Base-by-base conservation (phyloP, 1,140 invertebrate species). In the Tachypleus tridentatus region DNA sequence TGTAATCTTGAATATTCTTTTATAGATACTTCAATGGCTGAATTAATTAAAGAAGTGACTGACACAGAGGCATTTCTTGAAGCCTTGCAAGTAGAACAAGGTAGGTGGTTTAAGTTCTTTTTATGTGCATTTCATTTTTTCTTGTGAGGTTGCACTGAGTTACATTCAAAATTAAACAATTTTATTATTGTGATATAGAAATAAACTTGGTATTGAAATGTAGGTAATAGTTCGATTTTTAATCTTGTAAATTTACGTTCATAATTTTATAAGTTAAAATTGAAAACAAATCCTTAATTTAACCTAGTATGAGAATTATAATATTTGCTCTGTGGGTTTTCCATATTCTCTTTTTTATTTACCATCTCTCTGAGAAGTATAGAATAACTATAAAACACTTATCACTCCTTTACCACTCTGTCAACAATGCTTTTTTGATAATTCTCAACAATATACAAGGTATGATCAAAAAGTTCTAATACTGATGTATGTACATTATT, bases 1-100 rank as follows among this genome's bases (percentile, higher is more conserved):
- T 60, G 47, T 64, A 8, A 64, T 47, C 29, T 29, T 29, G 29
- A 29, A 29, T 65, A 49, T 51, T 47, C 9, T 73, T 58, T 74
- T 75, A 54, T 75, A 88, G 86, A 89, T 73, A 87, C 85, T 63
- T 84, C 85, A 4, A 86, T 89, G 69, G 87, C 86, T 65, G 85
- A 89, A 74, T 76, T 88, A 72, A 81, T 89, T 3, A 87, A 87
- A 76, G 85, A 87, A 76, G 77, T 82, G 4, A 87, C 84, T 5
- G 83, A 85, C 70, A 80, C 80, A 5, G 82, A 80, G 65, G 79
- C 81, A 58, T 88, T 89, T 74, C 74, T 86, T 29, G 83, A 86
- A 69, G 80, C 80, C 58, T 75, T 88, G 9, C 80, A 85, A 73
- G 78, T 83, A 59, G 93, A 97, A 76, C 93, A 98, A 77, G 78